Evolutionary conservation across 2,113 vertebrate genomes (phyloP).

Genomic region (Lagopus muta): DNA sequence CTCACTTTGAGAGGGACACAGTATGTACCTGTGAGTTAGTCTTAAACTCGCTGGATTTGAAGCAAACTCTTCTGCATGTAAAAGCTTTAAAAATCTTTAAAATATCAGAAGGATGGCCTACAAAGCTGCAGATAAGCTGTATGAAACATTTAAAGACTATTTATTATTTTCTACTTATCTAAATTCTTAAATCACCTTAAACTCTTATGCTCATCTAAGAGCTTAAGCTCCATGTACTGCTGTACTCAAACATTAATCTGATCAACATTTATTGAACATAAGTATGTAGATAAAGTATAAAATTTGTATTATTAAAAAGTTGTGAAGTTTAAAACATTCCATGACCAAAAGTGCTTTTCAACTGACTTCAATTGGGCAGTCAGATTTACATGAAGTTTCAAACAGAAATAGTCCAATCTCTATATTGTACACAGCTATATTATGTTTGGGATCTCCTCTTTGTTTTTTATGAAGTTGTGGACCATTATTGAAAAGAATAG

Average conservation of each 20-base stretch:
- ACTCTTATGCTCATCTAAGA: constrained; percentile 19
- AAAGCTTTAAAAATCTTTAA: background rate
- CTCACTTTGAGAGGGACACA: background rate
- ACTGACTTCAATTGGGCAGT: background rate
- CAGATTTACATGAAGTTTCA: background rate
- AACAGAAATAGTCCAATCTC: background rate
- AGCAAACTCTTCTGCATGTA: background rate
- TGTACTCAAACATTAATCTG: constrained; percentile 15
- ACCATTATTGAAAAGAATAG: background rate
- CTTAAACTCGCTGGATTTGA: background rate
- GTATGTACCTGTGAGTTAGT: fast-evolving
- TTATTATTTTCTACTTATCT: constrained; percentile 47
- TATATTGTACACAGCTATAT: background rate
- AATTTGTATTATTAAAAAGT: constrained; percentile 19
- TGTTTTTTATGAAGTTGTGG: background rate
- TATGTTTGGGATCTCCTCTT: background rate
- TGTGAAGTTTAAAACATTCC: background rate
- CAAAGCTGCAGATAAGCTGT: constrained; percentile 31
- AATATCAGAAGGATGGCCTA: background rate
- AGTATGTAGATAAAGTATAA: constrained; percentile 8
- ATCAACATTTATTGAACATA: constrained; percentile 34
- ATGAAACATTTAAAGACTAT: constrained; percentile 7
- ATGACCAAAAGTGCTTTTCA: background rate
- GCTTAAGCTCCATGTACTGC: background rate
- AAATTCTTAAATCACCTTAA: constrained; percentile 56